Evolutionary conservation across 2,797 vertebrate genomes (phyloP).

Genomic region (Helostoma temminkii): DNA sequence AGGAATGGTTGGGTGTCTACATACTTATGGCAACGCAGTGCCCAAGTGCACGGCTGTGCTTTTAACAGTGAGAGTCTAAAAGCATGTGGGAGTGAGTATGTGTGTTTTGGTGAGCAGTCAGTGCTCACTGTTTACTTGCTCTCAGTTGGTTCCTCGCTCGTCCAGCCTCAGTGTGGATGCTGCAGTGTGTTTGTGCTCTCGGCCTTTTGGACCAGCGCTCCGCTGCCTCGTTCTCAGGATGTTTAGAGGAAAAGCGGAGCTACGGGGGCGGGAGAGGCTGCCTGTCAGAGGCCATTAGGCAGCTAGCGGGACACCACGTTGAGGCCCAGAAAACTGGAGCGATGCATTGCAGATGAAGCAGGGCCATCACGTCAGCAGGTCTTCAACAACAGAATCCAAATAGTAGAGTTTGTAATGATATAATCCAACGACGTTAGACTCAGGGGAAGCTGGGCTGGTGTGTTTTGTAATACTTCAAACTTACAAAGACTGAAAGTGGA

Average conservation of each 20-base stretch:
- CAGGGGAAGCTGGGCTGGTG: too few species aligned
- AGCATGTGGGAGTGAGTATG: slow-evolving; percentile 43
- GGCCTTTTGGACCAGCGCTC: slow-evolving; percentile 47
- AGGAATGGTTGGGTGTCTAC: neutral
- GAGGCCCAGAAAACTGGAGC: slow-evolving; percentile 44
- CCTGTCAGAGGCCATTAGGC: slow-evolving; percentile 70
- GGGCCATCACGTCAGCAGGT: slow-evolving; percentile 26
- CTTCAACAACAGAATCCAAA: slow-evolving; percentile 31
- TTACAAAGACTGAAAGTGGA: neutral
- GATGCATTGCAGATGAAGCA: slow-evolving; percentile 49
- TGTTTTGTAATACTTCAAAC: too few species aligned
- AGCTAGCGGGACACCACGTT: slow-evolving; percentile 50
- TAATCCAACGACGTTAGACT: neutral
- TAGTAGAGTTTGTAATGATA: slow-evolving; percentile 23
- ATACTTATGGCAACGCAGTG: slow-evolving; percentile 10
- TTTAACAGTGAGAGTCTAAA: slow-evolving; percentile 40
- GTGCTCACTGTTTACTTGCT: slow-evolving; percentile 16
- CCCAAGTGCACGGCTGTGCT: slow-evolving; percentile 6
- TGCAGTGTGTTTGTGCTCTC: slow-evolving; percentile 60
- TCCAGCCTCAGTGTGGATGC: slow-evolving; percentile 29
- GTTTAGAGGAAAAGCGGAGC: slow-evolving; percentile 61
- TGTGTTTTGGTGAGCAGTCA: slow-evolving; percentile 14
- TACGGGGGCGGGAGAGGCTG: slow-evolving; percentile 11
- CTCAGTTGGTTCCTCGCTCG: slow-evolving; percentile 17
- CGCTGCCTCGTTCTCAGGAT: slow-evolving; percentile 43